Conservation (phyloP, 1,140 invertebrate species). For the Rhyzopertha dominica region DNA sequence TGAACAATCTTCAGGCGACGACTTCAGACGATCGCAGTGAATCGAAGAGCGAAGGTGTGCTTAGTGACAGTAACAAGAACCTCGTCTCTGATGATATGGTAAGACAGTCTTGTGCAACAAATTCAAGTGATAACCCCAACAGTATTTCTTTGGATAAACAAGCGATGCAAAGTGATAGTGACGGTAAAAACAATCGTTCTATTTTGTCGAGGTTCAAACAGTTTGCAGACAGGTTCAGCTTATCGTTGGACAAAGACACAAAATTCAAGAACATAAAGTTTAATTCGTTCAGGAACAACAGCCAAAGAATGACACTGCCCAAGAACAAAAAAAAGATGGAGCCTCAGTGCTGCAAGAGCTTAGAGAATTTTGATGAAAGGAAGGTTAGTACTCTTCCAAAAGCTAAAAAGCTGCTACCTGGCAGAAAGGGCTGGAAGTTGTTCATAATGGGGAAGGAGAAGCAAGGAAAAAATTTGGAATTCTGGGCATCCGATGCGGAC, state of each 20-base stretch:
- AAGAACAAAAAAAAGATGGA: conserved; percentile 21
- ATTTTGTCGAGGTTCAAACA: conserved; percentile 39
- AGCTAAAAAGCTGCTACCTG: conserved; percentile 25
- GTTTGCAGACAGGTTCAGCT: conserved; percentile 40
- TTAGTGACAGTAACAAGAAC: neutral
- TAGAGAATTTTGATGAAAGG: conserved; percentile 30
- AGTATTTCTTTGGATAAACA: conserved; percentile 31
- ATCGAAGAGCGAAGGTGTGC: neutral
- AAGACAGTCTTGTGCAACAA: conserved; percentile 13
- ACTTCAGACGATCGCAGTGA: conserved; percentile 1
- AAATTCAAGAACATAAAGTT: conserved; percentile 24
- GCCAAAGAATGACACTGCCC: conserved; percentile 18
- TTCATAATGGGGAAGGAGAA: conserved; percentile 33
- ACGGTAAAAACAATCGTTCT: conserved; percentile 29
- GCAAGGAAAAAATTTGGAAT: conserved; percentile 25
- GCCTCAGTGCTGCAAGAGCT: conserved; percentile 31
- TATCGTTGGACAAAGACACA: conserved; percentile 37
- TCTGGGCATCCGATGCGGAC: conserved; percentile 39
- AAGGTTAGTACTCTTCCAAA: conserved; percentile 41
- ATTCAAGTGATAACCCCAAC: conserved; percentile 23
- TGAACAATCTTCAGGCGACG: conserved; percentile 19
- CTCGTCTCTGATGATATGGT: conserved; percentile 1
- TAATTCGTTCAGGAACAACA: conserved; percentile 28
- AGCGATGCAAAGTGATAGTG: conserved; percentile 14
- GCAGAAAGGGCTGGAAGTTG: conserved; percentile 39